Base-by-base conservation (phyloP, 2,888 invertebrate genomes). In the Ditula angustiorana region DNA sequence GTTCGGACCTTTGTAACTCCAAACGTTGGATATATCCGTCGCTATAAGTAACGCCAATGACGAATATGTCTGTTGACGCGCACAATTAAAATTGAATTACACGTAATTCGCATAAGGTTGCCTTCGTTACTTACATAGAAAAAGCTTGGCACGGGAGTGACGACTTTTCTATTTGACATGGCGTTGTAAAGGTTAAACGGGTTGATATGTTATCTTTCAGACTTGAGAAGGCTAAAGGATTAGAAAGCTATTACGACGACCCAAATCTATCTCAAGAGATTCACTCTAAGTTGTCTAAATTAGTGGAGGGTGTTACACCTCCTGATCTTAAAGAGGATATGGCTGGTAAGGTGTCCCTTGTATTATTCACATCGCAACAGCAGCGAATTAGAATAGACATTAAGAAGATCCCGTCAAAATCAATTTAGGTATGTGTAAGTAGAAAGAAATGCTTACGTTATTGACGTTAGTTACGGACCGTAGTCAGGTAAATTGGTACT, bases 211-310 rank as follows among this genome's bases (percentile, higher is more conserved):
- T 16, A 19, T 60, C 57, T 67, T 67, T 13, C 56, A 90, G 90
- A 13, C 76, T 91, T 5, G 81, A 85, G 59, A 53, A 73, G 5
- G 78, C 90, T 3, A 82, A 72, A 68, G 81, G 85, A 1, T 70
- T 91, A 2, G 83, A 85, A 28, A 71, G 69, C n/a, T 82, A 87
- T 64, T 84, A 87, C 55, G 87, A 87, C 44, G 88, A 90, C 65
- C 86, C 86, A 0, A 80, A 79, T 68, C 71, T 90, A 47, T 79
- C 90, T 4, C 79, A 86, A 71, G 74, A 73, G 62, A 85, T 91
- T 24, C 74, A 83, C 63, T 70, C 74, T 0, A 67, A 70, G 24
- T 69, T 91, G 13, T 63, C 75, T 0, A 78, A 78, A 53, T 7
- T 80, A 0, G 78, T 83, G 8, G 72, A 72, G 2, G 60, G 46